A percentile compares a stretch with the other conserved stretches of the same genome.
These are phyloP conservation scores for Pentalonia nigronervosa DNA, from an alignment of 1,140 invertebrate species.

Conservation along the genomic window DNA sequence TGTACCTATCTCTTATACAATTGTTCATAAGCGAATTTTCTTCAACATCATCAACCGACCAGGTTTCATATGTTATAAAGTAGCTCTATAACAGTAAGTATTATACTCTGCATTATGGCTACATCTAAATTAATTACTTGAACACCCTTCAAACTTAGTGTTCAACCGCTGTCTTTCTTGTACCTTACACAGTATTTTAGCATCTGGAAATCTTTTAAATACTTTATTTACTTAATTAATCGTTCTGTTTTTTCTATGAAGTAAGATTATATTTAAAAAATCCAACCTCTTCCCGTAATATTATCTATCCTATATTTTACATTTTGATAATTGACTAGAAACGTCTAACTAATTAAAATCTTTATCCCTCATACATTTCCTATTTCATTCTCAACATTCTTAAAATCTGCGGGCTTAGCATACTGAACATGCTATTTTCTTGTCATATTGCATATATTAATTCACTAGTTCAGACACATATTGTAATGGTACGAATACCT, in stretches of 20 bases:
- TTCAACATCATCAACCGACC: too few relatives aligned
- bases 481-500: too few relatives aligned
- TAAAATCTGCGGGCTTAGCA: too few relatives aligned
- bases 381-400: too few relatives aligned
- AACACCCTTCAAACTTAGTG: background rate
- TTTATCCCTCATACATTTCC: too few relatives aligned
- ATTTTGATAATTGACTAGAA: too few relatives aligned
- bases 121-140: background rate
- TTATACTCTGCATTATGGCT: background rate
- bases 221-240: background rate
- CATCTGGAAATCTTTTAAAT: background rate
- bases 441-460: too few relatives aligned
- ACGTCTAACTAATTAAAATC: too few relatives aligned
- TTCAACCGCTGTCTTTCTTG: too few relatives aligned
- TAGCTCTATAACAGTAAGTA: background rate
- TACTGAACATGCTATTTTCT: too few relatives aligned
- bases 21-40: background rate
- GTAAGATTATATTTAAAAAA: background rate
- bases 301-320: background rate
- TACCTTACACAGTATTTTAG: too few relatives aligned
- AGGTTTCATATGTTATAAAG: background rate
- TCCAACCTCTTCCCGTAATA: background rate
- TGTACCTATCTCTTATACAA: background rate
- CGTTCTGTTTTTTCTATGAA: background rate
- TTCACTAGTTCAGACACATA: too few relatives aligned